phyloP scores from a whole-genome alignment of 2,797 vertebrate genomes.

The Luscinia megarhynchos region DNA sequence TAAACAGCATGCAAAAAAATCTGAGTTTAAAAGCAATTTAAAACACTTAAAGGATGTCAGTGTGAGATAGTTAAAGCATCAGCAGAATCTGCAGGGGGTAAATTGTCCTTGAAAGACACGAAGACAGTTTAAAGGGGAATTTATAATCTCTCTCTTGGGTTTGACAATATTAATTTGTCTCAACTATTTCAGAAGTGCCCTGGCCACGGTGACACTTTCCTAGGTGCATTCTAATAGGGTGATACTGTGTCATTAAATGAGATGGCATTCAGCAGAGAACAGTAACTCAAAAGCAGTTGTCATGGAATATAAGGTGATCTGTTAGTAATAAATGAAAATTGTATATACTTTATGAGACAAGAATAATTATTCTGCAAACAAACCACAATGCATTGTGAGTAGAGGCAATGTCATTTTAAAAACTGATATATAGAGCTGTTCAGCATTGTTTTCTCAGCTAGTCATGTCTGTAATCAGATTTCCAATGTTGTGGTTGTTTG shows the following conservation, averaged over 20 bases:
- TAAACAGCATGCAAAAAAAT: not conserved
- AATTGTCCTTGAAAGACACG: conserved; percentile 88
- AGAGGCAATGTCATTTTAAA: not conserved
- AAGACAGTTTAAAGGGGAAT: conserved; percentile 83
- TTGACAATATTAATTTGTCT: conserved; percentile 94
- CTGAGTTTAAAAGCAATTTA: conserved; percentile 29
- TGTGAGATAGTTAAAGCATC: conserved; percentile 69
- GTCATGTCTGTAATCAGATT: conserved; percentile 3
- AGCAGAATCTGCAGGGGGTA: conserved; percentile 67
- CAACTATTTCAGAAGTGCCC: conserved; percentile 81
- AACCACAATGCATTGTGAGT: not conserved
- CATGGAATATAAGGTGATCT: conserved; percentile 61
- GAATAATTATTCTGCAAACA: conserved; percentile 30
- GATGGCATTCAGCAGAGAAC: conserved; percentile 81
- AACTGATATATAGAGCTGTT: not conserved
- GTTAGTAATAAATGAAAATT: conserved; percentile 52
- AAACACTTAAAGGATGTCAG: conserved; percentile 22
- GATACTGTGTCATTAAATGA: conserved; percentile 78
- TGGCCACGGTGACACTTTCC: conserved; percentile 76
- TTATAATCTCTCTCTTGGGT: conserved; percentile 85
- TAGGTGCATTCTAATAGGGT: conserved; percentile 89
- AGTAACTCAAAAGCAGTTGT: conserved; percentile 83
- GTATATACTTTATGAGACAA: conserved; percentile 3
- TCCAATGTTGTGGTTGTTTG: not conserved
- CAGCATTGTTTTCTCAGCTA: not conserved